Evolutionary conservation across 1,140 invertebrate species (phyloP), one percentile per base, ranked within the genome.

Genomic region (Scaptomyza montana): DNA sequence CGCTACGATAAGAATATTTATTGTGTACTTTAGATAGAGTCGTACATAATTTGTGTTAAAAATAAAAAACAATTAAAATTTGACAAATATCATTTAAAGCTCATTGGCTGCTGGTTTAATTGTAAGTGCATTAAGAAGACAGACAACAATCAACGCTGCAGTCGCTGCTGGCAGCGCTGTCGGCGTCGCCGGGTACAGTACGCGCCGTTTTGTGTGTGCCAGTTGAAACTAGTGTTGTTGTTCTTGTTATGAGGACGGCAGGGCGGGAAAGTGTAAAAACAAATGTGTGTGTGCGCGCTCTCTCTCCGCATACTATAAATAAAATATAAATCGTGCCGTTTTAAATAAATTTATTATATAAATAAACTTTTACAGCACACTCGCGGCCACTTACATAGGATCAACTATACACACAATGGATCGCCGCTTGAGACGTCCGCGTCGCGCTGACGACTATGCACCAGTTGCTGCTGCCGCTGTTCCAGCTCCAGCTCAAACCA

Each of bases 361-460:
- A 59, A 60, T 59, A 68, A 9, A 36, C 60, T 77, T 64, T 66
- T 72, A 45, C 78, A 80, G 74, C 70, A 74, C 54, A 21, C 10
- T 60, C 39, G 65, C 10, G 43, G n/a, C 2, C 28, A 63, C 13
- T 28, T n/a, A 61, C 19, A 62, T n/a, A 64, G 3, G 3, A 59
- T 43, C 28, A 33, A 36, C 30, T 7, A 30, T 36, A 36, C 7
- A 59, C 4, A 33, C 28, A 60, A 91, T 91, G 89, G 89, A 91
- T 13, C 72, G 77, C 50, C 89, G 89, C 43, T 45, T 77, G 41
- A 77, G 89, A 78, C 81, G 89, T 28, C 66, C 70, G 39, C 81
- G 81, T 60, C 85, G 80, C 16, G 30, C 69, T 12, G 80, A 90
- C 13, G 84, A 85, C 8, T 25, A 51, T 16, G 49, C 36, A 12